phyloP scores from a whole-genome alignment of 2,113 vertebrate species.

The Cinclus mexicanus region DNA sequence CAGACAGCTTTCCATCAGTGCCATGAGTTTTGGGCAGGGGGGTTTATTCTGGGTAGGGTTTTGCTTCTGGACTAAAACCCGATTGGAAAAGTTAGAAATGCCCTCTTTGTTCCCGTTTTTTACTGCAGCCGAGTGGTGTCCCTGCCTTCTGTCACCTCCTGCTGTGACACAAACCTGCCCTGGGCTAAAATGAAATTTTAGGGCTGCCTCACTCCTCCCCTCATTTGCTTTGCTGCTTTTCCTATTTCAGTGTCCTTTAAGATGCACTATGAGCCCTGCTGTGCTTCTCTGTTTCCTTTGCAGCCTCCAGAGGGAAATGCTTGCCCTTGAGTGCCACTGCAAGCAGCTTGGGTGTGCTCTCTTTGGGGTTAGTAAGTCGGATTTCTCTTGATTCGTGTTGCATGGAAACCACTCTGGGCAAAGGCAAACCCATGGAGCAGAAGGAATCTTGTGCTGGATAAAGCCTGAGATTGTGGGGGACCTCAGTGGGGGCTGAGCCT shows the following conservation, averaged over 20 bases:
- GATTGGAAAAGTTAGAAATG: neutral
- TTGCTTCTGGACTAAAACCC: neutral
- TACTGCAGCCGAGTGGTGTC: neutral
- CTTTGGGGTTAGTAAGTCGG: constrained; percentile 26
- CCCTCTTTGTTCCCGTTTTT: neutral
- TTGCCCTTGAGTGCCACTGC: constrained; percentile 80
- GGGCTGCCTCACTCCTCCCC: neutral
- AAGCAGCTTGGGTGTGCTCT: constrained; percentile 2
- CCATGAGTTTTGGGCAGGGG: neutral
- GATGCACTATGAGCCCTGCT: constrained; percentile 3
- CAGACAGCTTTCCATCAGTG: neutral
- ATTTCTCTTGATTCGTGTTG: neutral
- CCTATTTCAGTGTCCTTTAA: neutral
- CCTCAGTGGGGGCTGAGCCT: neutral
- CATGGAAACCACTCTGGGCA: neutral
- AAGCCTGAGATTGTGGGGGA: neutral
- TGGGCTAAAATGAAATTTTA: rapidly evolving
- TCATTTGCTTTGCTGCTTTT: neutral
- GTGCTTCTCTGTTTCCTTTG: constrained; percentile 67
- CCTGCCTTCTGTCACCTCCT: neutral
- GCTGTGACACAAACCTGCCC: neutral
- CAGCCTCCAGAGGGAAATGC: constrained; percentile 79
- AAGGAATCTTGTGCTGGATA: neutral
- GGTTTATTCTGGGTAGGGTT: neutral
- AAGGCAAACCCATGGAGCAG: neutral